A percentile compares a stretch with the other conserved stretches of the same genome.
Evolutionary conservation across 2,113 vertebrate species (phyloP).

Genomic region (Petromus typicus): DNA sequence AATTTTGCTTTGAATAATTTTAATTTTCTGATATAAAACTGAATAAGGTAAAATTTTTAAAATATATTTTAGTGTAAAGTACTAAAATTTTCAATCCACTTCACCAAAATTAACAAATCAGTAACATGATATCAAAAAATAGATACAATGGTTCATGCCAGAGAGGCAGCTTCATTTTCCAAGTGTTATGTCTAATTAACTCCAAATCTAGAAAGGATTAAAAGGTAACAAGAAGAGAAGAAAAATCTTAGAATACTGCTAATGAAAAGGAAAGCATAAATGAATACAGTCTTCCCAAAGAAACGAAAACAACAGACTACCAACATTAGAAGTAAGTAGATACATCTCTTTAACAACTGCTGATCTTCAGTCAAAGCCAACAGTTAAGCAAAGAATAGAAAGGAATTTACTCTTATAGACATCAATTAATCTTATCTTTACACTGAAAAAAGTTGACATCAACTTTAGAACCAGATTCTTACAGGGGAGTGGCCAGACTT

Average conservation of each 20-base stretch:
- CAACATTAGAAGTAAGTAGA: not conserved
- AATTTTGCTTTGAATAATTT: not conserved
- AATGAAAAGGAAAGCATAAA: not conserved
- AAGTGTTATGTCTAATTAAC: not conserved
- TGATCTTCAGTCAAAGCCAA: constrained; percentile 3
- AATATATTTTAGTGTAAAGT: not conserved
- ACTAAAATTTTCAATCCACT: not conserved
- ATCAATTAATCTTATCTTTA: not conserved
- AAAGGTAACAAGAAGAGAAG: not conserved
- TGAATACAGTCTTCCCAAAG: constrained; percentile 6
- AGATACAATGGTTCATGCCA: not conserved
- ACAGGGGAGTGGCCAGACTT: not conserved
- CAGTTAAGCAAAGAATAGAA: not conserved
- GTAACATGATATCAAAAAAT: not conserved
- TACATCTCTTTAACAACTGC: not conserved
- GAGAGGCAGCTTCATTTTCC: not conserved
- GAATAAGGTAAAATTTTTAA: not conserved
- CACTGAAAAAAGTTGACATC: not conserved
- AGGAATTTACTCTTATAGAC: not conserved
- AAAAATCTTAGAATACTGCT: not conserved
- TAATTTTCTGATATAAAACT: not conserved
- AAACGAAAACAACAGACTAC: not conserved
- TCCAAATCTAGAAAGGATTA: not conserved
- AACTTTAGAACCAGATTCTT: not conserved
- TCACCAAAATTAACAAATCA: not conserved